Base-by-base conservation (phyloP, 2,113 vertebrate genomes). In the Mionectes macconnelli region DNA sequence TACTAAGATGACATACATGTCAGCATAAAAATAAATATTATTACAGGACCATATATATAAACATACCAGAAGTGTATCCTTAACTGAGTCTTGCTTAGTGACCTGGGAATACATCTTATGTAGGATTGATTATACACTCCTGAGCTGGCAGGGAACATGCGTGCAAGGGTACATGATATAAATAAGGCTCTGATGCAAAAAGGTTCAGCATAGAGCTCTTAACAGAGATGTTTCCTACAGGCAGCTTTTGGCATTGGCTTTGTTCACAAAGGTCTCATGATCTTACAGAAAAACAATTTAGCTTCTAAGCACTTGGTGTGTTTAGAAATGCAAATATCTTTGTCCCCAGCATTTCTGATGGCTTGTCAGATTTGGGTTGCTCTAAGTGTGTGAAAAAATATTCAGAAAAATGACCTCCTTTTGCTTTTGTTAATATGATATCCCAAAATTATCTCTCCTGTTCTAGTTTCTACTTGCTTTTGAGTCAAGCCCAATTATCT, bases 251-350 rank as follows among this genome's bases (percentile, higher is more conserved):
- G 75, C 79, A 78, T 14, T 52, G 72, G 16, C 69, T 95, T 95
- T 89, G 79, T 63, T 96, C 87, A 75, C 39, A 72, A 68, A 93
- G 45, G 56, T 70, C 52, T 84, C 73, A 60, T 56, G 72, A 90
- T 93, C 60, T 72, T 81, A 56, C 28, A 78, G 69, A 91, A 79
- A 86, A 93, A 75, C 31, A 93, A 87, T 87, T 81, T 68, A 60
- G 27, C 59, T 95, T 70, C 88, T 90, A 93, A 60, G 75, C 20
- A 78, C 31, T 78, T 90, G 69, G 12, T 56, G 40, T 80, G 63
- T 83, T 94, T 81, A 93, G 93, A 95, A 96, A 96, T 80, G 90
- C 84, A 94, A 91, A 93, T 89, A 82, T 50, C 82, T 91, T 82
- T 91, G 69, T 91, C 77, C 75, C 79, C 75, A 67, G 83, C 33